Percentiles rank a stretch among this genome's conserved stretches.
These are phyloP conservation scores for Cladorhizidae sp. DNA, from an alignment of 37 sponge, comb jelly and placozoan species.

Conservation along the genomic window DNA sequence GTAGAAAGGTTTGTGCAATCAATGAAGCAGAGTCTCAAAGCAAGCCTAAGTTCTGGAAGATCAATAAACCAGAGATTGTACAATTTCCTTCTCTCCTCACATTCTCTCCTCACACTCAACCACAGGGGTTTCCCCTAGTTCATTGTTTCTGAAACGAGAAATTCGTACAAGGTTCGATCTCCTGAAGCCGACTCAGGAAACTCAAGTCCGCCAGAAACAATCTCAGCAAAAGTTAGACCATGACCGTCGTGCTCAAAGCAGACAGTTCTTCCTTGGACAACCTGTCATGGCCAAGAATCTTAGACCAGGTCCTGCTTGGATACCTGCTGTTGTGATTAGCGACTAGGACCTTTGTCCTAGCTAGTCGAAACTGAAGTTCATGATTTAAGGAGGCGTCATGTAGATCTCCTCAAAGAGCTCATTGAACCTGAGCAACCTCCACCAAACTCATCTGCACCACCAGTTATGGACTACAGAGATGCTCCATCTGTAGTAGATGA, in stretches of 20 bases:
- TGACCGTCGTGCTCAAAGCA: constrained; percentile 19
- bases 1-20: no score
- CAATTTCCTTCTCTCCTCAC: constrained; percentile 30
- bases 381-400: constrained; percentile 7
- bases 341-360: constrained; percentile 20
- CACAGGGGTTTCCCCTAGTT: constrained; percentile 40
- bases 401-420: constrained; percentile 15
- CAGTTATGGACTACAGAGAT: neutral
- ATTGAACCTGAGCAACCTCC: neutral
- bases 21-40: no score
- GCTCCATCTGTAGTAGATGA: neutral
- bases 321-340: constrained; percentile 11
- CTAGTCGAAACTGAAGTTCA: neutral
- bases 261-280: constrained; percentile 33
- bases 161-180: constrained; percentile 27
- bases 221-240: constrained; percentile 29
- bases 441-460: neutral
- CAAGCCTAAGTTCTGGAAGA: no score
- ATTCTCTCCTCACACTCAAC: constrained; percentile 40
- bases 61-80: no score
- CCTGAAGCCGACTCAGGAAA: constrained; percentile 21
- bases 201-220: constrained; percentile 11
- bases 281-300: constrained; percentile 26
- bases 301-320: constrained; percentile 16
- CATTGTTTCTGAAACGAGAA: constrained; percentile 20